These are phyloP conservation scores for Zapornia atra DNA, from an alignment of 2,113 vertebrate species.

Conservation along the genomic window DNA sequence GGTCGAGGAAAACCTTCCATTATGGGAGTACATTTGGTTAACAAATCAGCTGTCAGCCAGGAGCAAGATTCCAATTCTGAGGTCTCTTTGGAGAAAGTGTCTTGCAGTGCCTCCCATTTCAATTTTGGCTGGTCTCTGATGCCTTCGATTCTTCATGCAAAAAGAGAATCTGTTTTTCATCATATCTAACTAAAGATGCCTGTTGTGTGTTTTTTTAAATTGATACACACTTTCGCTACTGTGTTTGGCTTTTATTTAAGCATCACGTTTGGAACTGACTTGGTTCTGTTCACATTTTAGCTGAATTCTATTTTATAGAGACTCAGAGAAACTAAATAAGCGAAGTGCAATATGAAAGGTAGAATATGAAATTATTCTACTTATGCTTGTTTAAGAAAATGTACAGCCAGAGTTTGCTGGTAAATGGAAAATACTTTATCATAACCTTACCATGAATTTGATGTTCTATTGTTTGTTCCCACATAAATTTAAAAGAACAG, in stretches of 20 bases:
- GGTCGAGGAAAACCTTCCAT: background rate
- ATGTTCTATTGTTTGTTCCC: background rate
- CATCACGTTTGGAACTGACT: background rate
- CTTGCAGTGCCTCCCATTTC: background rate
- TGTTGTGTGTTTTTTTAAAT: background rate
- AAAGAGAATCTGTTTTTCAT: background rate
- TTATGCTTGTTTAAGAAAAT: background rate
- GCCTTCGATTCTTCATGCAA: background rate
- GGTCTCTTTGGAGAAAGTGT: background rate
- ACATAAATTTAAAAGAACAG: background rate
- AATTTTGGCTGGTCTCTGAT: background rate
- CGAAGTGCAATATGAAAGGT: background rate
- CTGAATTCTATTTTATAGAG: background rate
- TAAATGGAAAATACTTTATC: background rate
- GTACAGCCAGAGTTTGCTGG: background rate
- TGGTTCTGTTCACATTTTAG: background rate
- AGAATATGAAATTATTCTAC: background rate
- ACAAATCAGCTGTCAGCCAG: background rate
- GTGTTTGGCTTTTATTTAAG: background rate
- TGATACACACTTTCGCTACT: fast-evolving
- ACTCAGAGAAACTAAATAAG: background rate
- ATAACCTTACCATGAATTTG: background rate
- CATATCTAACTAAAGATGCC: background rate
- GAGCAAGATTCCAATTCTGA: background rate
- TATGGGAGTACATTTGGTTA: background rate